Base-by-base conservation (phyloP, 1,140 invertebrate species). In the Cephus cinctus region DNA sequence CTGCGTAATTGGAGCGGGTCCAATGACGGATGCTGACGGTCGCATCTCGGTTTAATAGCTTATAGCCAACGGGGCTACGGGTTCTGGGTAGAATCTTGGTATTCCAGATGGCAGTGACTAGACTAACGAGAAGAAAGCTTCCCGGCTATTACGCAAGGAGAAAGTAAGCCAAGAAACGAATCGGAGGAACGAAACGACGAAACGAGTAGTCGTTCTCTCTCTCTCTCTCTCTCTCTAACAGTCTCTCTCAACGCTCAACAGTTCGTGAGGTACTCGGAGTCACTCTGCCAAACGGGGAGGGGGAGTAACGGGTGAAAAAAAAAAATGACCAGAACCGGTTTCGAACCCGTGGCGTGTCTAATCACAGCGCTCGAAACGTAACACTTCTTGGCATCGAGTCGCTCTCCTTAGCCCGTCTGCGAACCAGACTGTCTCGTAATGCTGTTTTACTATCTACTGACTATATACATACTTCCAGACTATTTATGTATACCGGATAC, bases 351-450 rank as follows among this genome's bases (percentile, higher is more conserved):
- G 60, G 60, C 57, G 64, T 59, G 62, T 68, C 65, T 69, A 70
- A 70, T 68, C 67, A 61, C 58, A 60, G 56, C 61, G 60, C 61
- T 67, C 59, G 58, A 57, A 68, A 60, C 59, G 59, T 65, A 62
- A 65, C 62, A 58, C 59, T 57, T 57, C 42, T n/a, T n/a, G 50
- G 53, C 50, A 16, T 21, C 15, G 22, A 34, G 22, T 34, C n/a
- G n/a, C n/a, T n/a, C n/a, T n/a, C n/a, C n/a, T n/a, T n/a, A n/a
- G n/a, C n/a, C n/a, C n/a, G n/a, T n/a, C n/a, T n/a, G n/a, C n/a
- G n/a, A n/a, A n/a, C n/a, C n/a, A n/a, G n/a, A n/a, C n/a, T n/a
- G n/a, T n/a, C n/a, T n/a, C n/a, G n/a, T n/a, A n/a, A n/a, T n/a
- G n/a, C n/a, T n/a, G n/a, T n/a, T n/a, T n/a, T n/a, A n/a, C n/a